Base-by-base conservation (phyloP, 2,113 vertebrate genomes). In the Ailurus styani region DNA sequence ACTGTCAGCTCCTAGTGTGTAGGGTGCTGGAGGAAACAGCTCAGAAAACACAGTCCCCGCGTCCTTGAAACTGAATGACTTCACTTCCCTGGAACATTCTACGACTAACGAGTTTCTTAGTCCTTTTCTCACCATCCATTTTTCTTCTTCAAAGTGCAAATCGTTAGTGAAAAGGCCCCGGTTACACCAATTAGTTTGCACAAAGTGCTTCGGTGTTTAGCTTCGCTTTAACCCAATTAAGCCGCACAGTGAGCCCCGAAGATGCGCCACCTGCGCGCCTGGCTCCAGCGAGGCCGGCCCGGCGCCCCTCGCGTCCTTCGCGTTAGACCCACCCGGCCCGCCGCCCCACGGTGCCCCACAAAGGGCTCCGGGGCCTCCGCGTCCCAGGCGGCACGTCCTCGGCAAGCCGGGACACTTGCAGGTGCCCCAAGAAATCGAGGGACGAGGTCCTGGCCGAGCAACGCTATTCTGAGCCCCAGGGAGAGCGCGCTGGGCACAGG, bases 201-300 rank as follows among this genome's bases (percentile, higher is more conserved):
- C 96, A 45, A 68, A 97, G 90, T 96, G 97, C 87, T 70, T 82
- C 42, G 37, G 87, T 93, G 97, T 97, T 97, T 93, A 96, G 97
- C 97, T 97, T 87, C 91, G 94, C 96, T 96, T 97, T 97, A 94
- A 97, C 96, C 97, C 97, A 98, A 98, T 98, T 97, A 98, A 97
- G 85, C 81, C 23, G 87, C 97, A 95, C 95, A 96, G 97, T 50
- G 66, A 97, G 93, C 54, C 93, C 88, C 42, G 21, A 96, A 97
- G 96, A 91, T 62, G 96, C 70, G 90, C 97, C 98, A 98, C 97
- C 98, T 98, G 97, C 97, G 98, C 94, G 98, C 96, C 93, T 37
- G 97, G 97, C 96, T 93, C 62, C 37, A 0, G 70, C 27, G 42
- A 62, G 87, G 90, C 78, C 47, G 1, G 70, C 60, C 52, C 57